phyloP scores from a whole-genome alignment of 2,888 invertebrate genomes.

The Loripinus fragilis region DNA sequence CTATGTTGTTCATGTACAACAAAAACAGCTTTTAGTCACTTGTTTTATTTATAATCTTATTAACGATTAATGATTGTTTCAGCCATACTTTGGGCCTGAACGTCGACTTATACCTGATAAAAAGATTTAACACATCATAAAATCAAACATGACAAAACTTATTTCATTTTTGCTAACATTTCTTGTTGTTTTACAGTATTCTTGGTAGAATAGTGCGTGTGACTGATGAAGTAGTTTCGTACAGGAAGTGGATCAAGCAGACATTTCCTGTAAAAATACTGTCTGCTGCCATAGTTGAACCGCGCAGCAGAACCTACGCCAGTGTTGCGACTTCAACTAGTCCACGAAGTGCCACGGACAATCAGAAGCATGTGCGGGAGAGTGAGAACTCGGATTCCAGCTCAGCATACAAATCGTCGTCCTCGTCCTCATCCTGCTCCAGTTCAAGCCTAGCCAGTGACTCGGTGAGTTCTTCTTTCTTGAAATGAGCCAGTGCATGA shows the following conservation, averaged over 20 bases:
- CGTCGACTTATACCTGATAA: no score
- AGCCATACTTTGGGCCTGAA: no score
- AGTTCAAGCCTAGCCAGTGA: slow-evolving; percentile 76
- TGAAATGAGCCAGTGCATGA: no score
- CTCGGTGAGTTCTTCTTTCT: slow-evolving; percentile 73
- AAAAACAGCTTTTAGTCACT: no score
- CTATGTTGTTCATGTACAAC: no score
- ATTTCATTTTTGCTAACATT: no score
- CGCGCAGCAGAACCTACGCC: slow-evolving; percentile 61
- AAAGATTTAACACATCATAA: no score
- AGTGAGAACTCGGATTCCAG: slow-evolving; percentile 78
- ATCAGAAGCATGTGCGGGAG: slow-evolving; percentile 48
- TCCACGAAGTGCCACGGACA: slow-evolving; percentile 32
- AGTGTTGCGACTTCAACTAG: slow-evolving; percentile 67
- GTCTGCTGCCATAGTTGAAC: slow-evolving; percentile 40
- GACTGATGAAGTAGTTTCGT: slow-evolving; percentile 94
- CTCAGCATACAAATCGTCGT: slow-evolving; percentile 76
- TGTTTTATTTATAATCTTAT: no score
- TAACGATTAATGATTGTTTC: no score
- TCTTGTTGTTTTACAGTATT: slow-evolving; percentile 85
- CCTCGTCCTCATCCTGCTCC: slow-evolving; percentile 66
- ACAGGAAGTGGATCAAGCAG: slow-evolving; percentile 88
- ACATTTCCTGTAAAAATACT: slow-evolving; percentile 82
- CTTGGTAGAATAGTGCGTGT: slow-evolving; percentile 96
- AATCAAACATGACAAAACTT: no score